Conservation (phyloP, 2,888 invertebrate genomes). For the Meghimatium bilineatum region DNA sequence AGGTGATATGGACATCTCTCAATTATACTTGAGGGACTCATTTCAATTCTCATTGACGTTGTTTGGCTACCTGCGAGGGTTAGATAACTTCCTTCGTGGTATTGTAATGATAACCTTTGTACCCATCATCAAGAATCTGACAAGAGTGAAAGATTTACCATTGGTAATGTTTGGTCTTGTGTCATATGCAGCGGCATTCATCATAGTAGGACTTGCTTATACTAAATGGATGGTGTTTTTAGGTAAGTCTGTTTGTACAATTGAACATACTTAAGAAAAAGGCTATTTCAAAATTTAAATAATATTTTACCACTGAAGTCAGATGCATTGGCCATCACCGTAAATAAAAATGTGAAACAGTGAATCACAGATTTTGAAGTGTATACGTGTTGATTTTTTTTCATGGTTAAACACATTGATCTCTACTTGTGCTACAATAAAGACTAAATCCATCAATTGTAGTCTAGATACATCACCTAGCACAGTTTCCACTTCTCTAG, state of each 20-base stretch:
- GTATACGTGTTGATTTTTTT: no score
- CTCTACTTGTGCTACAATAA: no score
- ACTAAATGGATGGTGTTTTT: conserved; percentile 73
- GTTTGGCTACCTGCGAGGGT: conserved; percentile 82
- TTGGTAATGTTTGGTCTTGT: conserved; percentile 75
- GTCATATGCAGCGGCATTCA: conserved; percentile 73
- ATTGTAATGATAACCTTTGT: conserved; percentile 70
- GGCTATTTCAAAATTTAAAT: no score
- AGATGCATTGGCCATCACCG: no score
- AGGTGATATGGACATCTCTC: conserved; percentile 88
- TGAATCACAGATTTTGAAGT: no score
- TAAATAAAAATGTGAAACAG: no score
- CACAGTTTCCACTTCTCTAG: no score
- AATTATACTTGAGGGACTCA: conserved; percentile 84
- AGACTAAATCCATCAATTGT: no score
- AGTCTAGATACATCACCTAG: no score
- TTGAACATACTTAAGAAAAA: no score
- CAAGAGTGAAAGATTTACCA: conserved; percentile 68
- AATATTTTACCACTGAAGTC: no score
- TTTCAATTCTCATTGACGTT: conserved; percentile 85
- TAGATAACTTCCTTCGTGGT: conserved; percentile 81
- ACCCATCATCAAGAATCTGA: conserved; percentile 67
- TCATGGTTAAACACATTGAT: no score
- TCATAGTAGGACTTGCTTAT: conserved; percentile 73
- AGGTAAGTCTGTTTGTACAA: conserved; percentile 73